Conservation (phyloP, 2,113 vertebrate genomes). For the Balaeniceps rex region DNA sequence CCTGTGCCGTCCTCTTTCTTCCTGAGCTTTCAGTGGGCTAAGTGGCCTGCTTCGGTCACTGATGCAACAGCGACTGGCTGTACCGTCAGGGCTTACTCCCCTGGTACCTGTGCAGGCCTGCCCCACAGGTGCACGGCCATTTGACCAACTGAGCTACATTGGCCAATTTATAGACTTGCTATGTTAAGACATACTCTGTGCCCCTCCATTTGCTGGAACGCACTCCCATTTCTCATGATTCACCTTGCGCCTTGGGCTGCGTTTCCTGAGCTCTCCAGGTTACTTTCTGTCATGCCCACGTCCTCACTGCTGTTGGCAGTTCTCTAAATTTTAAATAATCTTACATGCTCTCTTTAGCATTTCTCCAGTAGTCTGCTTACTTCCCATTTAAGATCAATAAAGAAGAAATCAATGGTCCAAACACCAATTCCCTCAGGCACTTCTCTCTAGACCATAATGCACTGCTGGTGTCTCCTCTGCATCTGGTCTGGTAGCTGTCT, state of each 20-base stretch:
- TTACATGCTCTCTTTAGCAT: neutral
- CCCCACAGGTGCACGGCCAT: neutral
- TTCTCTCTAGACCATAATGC: neutral
- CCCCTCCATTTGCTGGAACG: neutral
- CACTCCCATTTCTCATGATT: fast-evolving
- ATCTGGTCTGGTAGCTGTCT: neutral
- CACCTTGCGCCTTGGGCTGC: neutral
- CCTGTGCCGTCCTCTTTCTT: neutral
- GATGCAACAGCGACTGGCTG: neutral
- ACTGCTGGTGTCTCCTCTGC: neutral
- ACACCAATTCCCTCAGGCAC: neutral
- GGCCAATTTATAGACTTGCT: neutral
- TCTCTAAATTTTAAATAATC: neutral
- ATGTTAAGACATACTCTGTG: neutral
- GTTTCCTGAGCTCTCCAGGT: neutral
- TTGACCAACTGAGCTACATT: neutral
- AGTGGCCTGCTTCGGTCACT: neutral
- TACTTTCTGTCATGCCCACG: neutral
- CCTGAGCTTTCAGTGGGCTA: neutral
- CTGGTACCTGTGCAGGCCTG: neutral
- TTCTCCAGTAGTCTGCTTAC: neutral
- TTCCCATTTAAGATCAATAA: neutral
- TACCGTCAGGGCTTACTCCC: neutral
- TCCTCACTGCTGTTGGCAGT: neutral
- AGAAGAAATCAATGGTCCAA: neutral